Conservation (phyloP, 2,797 vertebrate genomes). For the Pithecia hirsuta region DNA sequence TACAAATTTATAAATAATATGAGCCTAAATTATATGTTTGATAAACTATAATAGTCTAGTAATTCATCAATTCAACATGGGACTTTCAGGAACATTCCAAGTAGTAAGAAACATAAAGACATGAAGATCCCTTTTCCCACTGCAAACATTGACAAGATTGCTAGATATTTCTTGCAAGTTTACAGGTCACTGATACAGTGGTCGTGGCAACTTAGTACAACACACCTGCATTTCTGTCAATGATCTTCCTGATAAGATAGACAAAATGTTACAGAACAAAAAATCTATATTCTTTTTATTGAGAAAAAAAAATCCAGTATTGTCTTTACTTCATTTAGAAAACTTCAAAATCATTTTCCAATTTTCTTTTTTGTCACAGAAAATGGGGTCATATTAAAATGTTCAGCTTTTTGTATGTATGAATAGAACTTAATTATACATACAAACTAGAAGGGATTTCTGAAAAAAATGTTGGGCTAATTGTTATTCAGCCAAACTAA, state of each 20-base stretch:
- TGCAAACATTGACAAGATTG: not conserved
- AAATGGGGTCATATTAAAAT: not conserved
- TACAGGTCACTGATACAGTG: not conserved
- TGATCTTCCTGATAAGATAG: not conserved
- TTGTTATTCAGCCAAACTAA: not conserved
- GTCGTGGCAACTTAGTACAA: not conserved
- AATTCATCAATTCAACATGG: slow-evolving; percentile 39
- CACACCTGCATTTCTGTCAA: not conserved
- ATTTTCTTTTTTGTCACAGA: not conserved
- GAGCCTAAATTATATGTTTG: slow-evolving; percentile 56
- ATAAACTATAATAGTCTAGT: slow-evolving; percentile 52
- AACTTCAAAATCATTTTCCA: not conserved
- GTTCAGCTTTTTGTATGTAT: not conserved
- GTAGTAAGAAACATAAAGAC: not conserved
- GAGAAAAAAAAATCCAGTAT: not conserved
- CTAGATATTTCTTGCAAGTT: slow-evolving; percentile 21
- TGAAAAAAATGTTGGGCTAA: not conserved
- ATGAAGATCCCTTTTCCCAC: not conserved
- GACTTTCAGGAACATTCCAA: slow-evolving; percentile 42
- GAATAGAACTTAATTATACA: not conserved
- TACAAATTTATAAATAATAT: slow-evolving; percentile 77
- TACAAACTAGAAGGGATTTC: not conserved
- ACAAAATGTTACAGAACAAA: not conserved
- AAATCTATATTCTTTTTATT: not conserved
- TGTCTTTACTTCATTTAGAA: not conserved